Evolutionary conservation across 2,888 invertebrate genomes (phyloP).

Genomic region (Lasioglossum malachurum): DNA sequence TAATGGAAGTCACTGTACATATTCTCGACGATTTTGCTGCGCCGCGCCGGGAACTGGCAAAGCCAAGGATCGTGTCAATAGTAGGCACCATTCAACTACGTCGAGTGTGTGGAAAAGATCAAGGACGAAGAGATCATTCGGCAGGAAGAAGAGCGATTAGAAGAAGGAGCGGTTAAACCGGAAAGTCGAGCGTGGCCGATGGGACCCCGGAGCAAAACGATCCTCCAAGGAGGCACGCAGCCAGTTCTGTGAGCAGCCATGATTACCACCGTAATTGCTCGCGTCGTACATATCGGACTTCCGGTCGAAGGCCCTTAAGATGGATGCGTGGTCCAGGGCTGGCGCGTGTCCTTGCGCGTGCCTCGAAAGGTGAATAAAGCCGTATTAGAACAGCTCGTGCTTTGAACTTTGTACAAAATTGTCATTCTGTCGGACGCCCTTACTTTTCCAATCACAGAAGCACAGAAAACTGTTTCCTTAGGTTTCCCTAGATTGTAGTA

Average conservation of each 20-base stretch:
- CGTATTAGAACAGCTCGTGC: neutral
- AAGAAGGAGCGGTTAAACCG: conserved; percentile 78
- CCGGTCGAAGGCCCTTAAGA: conserved; percentile 53
- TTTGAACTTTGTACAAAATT: neutral
- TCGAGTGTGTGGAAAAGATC: conserved; percentile 58
- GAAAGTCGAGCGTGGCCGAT: conserved; percentile 75
- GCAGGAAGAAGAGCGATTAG: conserved; percentile 72
- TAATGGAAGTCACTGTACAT: no score
- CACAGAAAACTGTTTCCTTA: neutral
- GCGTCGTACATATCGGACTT: conserved; percentile 61
- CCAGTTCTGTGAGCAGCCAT: conserved; percentile 57
- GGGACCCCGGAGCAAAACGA: conserved; percentile 67
- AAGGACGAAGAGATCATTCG: conserved; percentile 70
- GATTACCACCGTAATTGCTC: conserved; percentile 68
- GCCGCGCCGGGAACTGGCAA: neutral
- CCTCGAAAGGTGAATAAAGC: conserved; percentile 18
- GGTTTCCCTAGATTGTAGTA: neutral
- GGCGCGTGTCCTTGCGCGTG: conserved; percentile 50
- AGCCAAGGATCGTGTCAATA: conserved; percentile 16
- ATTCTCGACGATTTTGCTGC: no score
- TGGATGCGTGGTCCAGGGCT: conserved; percentile 52
- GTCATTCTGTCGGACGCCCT: neutral
- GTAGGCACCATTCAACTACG: conserved; percentile 24
- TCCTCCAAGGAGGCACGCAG: conserved; percentile 55
- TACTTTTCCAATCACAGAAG: neutral